Percentiles rank a stretch among this genome's conserved stretches.
Evolutionary conservation across 2,113 vertebrate genomes (phyloP).

Genomic region (Corythornis vintsioides): DNA sequence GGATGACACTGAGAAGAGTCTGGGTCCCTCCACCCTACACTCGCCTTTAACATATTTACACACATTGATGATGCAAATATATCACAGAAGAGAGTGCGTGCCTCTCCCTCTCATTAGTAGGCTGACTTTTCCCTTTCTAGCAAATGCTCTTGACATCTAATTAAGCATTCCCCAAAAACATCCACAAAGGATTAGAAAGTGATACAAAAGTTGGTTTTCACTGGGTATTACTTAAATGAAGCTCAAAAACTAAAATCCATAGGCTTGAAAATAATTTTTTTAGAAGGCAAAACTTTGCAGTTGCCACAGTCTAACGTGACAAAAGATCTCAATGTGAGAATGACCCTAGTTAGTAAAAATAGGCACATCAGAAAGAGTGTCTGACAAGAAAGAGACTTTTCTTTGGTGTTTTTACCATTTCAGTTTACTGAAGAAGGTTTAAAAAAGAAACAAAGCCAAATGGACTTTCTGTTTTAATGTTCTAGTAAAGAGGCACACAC

Average conservation of each 20-base stretch:
- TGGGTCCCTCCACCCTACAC: too few relatives aligned
- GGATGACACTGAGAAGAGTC: too few relatives aligned
- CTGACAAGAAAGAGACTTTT: background rate
- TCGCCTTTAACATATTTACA: too few relatives aligned
- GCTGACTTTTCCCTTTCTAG: background rate
- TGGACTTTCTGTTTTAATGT: conserved; percentile 18
- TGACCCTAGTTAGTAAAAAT: background rate
- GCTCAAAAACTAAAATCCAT: background rate
- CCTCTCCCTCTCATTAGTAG: background rate
- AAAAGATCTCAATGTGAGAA: background rate
- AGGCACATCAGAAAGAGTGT: background rate
- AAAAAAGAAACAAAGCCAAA: background rate
- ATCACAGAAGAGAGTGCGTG: background rate
- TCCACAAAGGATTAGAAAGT: background rate
- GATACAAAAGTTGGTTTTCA: background rate
- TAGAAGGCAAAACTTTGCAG: background rate
- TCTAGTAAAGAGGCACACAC: background rate
- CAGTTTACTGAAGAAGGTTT: background rate
- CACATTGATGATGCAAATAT: background rate
- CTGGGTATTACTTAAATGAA: background rate
- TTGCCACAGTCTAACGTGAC: background rate
- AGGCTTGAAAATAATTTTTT: background rate
- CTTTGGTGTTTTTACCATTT: conserved; percentile 3
- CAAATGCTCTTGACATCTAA: background rate
- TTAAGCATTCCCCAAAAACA: background rate